Percentiles rank a stretch among this genome's conserved stretches.
These are phyloP conservation scores for Tylochromis polylepis DNA, from an alignment of 2,113 vertebrate genomes.

Conservation along the genomic window DNA sequence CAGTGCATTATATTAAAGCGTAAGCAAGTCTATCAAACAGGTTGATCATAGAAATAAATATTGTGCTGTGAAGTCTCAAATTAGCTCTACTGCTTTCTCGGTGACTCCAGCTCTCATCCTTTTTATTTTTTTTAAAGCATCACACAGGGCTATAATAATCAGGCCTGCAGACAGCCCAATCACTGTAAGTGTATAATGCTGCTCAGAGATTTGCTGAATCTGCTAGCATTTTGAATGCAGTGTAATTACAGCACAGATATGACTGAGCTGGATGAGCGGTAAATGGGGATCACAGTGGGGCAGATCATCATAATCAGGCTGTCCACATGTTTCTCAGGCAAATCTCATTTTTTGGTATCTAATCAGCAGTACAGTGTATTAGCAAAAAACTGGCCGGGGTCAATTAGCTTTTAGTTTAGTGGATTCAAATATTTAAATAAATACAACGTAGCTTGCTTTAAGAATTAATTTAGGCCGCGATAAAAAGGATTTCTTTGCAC, in stretches of 20 bases:
- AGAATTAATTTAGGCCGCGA: neutral
- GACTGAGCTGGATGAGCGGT: constrained; percentile 66
- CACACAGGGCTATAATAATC: constrained; percentile 30
- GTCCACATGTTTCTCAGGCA: constrained; percentile 73
- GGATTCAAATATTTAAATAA: neutral
- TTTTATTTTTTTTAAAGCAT: neutral
- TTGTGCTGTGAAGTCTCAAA: neutral
- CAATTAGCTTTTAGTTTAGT: constrained; percentile 20
- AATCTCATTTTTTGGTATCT: constrained; percentile 53
- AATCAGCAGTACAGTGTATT: constrained; percentile 32
- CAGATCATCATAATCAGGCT: constrained; percentile 67
- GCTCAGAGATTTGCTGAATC: constrained; percentile 77
- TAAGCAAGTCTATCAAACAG: neutral
- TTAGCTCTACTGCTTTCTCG: neutral
- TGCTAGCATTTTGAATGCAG: constrained; percentile 76
- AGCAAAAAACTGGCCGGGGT: neutral
- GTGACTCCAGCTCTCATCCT: neutral
- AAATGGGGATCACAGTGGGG: constrained; percentile 72
- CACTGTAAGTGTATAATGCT: constrained; percentile 77
- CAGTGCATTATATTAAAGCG: neutral
- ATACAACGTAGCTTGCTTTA: neutral
- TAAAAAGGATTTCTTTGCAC: neutral
- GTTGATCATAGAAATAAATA: neutral
- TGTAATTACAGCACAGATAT: constrained; percentile 78
- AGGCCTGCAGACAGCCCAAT: constrained; percentile 29